Evolutionary conservation across 2,888 invertebrate genomes (phyloP), one percentile per base, ranked within the genome.

Genomic region (Fragum fragum): DNA sequence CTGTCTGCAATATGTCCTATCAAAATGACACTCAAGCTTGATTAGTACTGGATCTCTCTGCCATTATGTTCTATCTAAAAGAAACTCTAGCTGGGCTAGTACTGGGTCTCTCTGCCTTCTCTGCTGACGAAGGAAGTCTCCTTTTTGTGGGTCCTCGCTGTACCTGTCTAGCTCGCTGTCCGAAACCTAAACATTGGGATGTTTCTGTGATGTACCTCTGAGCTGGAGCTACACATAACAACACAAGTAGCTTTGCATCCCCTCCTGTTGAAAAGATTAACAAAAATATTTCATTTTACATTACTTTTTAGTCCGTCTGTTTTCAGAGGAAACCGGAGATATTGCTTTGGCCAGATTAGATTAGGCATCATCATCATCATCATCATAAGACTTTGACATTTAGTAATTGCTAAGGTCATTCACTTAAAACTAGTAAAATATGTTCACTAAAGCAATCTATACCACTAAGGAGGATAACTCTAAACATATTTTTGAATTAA

Each of bases 141-240:
- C 92, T 84, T 72, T 91, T 91, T 18, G 91, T 90, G 36, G 90
- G 92, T 1, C 93, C 93, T 11, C 93, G 82, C 82, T 92, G 92
- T 5, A 93, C 91, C 86, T 93, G 93, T n/a, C 93, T 70, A 16
- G 92, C 92, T 32, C 93, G 71, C 81, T 92, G 92, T 28, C 93
- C 93, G 78, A 93, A 93, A 0, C 91, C 91, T 26, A 93, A 88
- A 80, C 92, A 92, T 73, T 93, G 93, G 21, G 91, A 85, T 0
- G 93, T 91, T 83, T 93, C 93, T 26, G 92, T 91, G 63, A 92
- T 87, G 73, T 91, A 92, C 6, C 92, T 81, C 68, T 89, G 89
- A 5, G 92, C 88, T 18, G 93, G 93, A 1, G 92, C 91, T 1
- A 92, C 92, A 82, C 93, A 93, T 63, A 93, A 87, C 68, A 93